phyloP scores from a whole-genome alignment of 2,113 vertebrate species.

The Myocastor coypus region DNA sequence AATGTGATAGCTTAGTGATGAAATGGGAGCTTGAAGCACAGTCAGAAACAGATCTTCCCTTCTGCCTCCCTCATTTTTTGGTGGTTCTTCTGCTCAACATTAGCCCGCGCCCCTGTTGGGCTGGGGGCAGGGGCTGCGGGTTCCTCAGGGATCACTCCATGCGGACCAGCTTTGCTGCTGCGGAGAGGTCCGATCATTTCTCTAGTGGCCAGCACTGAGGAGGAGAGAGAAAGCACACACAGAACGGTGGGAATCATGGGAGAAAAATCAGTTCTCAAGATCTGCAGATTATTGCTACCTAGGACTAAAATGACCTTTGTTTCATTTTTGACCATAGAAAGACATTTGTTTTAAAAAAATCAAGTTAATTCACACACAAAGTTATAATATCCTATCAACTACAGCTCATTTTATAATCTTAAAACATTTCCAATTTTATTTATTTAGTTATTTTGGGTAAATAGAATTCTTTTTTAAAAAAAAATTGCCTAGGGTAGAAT shows the following conservation, averaged over 20 bases:
- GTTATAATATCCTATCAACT: slow-evolving; percentile 52
- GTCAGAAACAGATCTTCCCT: not conserved
- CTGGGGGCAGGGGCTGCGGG: not conserved
- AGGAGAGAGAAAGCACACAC: not conserved
- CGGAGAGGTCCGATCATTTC: not conserved
- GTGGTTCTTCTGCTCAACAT: not conserved
- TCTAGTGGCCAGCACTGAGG: not conserved
- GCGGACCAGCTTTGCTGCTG: not conserved
- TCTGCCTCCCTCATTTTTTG: not conserved
- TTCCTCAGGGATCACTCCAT: not conserved
- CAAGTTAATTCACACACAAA: slow-evolving; percentile 26
- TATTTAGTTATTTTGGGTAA: slow-evolving; percentile 16
- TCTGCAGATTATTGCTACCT: not conserved
- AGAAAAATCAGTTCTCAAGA: not conserved
- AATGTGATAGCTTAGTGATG: too few relatives aligned
- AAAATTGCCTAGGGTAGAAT: not conserved
- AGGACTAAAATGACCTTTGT: slow-evolving; percentile 15
- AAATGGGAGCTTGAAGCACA: too few relatives aligned
- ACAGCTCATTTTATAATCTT: slow-evolving; percentile 56
- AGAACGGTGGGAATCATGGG: not conserved
- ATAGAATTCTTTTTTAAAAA: slow-evolving; percentile 39
- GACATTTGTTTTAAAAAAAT: not conserved
- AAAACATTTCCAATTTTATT: slow-evolving; percentile 45
- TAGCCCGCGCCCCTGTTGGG: not conserved
- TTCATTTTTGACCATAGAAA: slow-evolving; percentile 51